Percentiles rank a stretch among this genome's conserved stretches.
Conservation (phyloP, 2,888 invertebrate species). For the Cotesia congregata region DNA sequence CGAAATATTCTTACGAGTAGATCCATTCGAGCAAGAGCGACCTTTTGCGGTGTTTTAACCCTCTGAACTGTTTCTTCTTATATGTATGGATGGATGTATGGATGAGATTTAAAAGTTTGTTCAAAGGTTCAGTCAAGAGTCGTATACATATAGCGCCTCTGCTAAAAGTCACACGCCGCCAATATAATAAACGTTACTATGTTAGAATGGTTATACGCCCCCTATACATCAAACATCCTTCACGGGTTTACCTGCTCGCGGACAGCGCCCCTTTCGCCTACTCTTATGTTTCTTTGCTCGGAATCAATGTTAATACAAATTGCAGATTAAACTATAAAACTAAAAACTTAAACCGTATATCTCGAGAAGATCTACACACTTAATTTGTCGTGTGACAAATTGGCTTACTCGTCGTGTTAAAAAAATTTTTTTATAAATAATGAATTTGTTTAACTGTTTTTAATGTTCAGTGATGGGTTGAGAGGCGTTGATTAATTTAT, state of each 20-base stretch:
- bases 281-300: constrained; percentile 14
- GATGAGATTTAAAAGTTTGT: neutral
- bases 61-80: constrained; percentile 9
- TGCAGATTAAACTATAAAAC: neutral
- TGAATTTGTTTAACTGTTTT: neutral
- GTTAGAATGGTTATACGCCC: constrained; percentile 64
- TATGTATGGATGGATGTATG: neutral
- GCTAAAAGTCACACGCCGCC: constrained; percentile 47
- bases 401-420: neutral
- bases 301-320: constrained; percentile 31
- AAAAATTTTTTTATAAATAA: neutral
- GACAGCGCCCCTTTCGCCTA: constrained; percentile 42
- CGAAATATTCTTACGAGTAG: neutral
- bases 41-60: constrained; percentile 38
- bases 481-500: constrained; percentile 1
- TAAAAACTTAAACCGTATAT: neutral
- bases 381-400: neutral
- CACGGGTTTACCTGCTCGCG: constrained; percentile 40
- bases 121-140: neutral
- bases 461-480: neutral
- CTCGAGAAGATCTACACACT: neutral
- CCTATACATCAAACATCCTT: constrained; percentile 60
- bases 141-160: constrained; percentile 15
- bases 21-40: constrained; percentile 24
- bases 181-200: constrained; percentile 66